Percentiles rank a stretch among this genome's conserved stretches.
Conservation (phyloP, 2,113 vertebrate genomes). For the Vireo altiloquus region DNA sequence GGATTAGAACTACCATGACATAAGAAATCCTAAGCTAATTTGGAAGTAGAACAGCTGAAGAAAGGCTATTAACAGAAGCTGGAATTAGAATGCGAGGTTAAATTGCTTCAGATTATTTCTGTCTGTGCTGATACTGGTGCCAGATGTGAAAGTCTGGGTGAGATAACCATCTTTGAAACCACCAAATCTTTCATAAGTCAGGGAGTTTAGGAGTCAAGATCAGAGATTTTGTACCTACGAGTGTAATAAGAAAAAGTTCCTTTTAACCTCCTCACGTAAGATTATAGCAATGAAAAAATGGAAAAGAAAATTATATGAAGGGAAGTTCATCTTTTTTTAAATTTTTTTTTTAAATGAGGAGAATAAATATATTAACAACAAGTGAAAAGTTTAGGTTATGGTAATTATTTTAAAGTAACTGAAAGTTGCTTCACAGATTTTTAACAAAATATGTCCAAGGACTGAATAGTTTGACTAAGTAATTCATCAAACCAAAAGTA, state of each 20-base stretch:
- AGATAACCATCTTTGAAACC: not conserved
- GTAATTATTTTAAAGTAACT: not conserved
- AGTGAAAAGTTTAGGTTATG: not conserved
- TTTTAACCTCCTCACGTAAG: not conserved
- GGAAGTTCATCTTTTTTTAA: not conserved
- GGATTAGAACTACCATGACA: constrained; percentile 47
- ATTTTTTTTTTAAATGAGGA: not conserved
- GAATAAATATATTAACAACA: not conserved
- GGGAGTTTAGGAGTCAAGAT: not conserved
- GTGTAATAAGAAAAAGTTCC: not conserved
- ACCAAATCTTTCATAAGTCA: not conserved
- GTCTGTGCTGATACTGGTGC: constrained; percentile 21
- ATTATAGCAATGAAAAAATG: not conserved
- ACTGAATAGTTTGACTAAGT: not conserved
- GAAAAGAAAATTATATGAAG: not conserved
- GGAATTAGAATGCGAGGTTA: constrained; percentile 43
- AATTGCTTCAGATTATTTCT: constrained; percentile 49
- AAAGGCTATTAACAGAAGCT: constrained; percentile 52
- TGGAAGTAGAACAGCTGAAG: constrained; percentile 44
- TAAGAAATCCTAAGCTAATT: constrained; percentile 60
- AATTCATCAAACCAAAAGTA: not conserved
- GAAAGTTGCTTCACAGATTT: not conserved
- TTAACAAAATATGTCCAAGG: not conserved
- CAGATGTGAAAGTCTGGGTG: constrained; percentile 46
- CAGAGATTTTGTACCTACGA: not conserved